These are phyloP conservation scores for Cactoblastis cactorum DNA, from an alignment of 2,888 invertebrate genomes.

Conservation along the genomic window DNA sequence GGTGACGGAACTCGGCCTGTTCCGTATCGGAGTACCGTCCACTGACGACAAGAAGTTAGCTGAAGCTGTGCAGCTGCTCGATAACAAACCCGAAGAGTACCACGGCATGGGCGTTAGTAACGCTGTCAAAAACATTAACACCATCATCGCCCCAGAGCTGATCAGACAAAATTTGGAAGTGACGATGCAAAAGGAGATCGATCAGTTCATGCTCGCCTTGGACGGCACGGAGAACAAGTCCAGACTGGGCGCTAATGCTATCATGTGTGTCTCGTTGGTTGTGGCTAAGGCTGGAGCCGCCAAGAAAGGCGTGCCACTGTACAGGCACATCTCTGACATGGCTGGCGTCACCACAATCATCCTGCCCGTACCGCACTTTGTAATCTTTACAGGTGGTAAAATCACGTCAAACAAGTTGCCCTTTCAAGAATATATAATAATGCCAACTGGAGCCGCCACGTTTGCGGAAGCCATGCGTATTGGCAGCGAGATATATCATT, in stretches of 20 bases:
- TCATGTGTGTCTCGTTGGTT: conserved; percentile 97
- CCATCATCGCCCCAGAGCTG: conserved; percentile 87
- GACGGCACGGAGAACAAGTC: conserved; percentile 98
- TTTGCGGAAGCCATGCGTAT: conserved; percentile 99
- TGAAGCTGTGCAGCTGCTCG: conserved; percentile 97
- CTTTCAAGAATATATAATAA: conserved; percentile 96
- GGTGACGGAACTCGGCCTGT: conserved; percentile 89
- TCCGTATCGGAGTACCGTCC: conserved; percentile 96
- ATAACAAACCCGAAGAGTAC: conserved; percentile 90
- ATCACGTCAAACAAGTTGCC: conserved; percentile 97
- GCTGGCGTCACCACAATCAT: conserved; percentile 93
- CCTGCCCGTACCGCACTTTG: conserved; percentile 98
- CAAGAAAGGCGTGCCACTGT: conserved; percentile 91
- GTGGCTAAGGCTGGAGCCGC: conserved; percentile 98
- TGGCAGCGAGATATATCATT: conserved; percentile 96
- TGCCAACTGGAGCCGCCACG: conserved; percentile 93
- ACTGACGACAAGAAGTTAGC: conserved; percentile 96
- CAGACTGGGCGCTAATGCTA: conserved; percentile 96
- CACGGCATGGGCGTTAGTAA: conserved; percentile 95
- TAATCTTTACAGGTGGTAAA: conserved; percentile 98
- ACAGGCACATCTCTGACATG: conserved; percentile 96
- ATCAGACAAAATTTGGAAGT: conserved; percentile 90
- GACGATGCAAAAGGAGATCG: conserved; percentile 92
- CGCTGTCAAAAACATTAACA: conserved; percentile 95
- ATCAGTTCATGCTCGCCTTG: conserved; percentile 90